Evolutionary conservation across 2,113 vertebrate species (phyloP).

Genomic region (Solenodon paradoxus): DNA sequence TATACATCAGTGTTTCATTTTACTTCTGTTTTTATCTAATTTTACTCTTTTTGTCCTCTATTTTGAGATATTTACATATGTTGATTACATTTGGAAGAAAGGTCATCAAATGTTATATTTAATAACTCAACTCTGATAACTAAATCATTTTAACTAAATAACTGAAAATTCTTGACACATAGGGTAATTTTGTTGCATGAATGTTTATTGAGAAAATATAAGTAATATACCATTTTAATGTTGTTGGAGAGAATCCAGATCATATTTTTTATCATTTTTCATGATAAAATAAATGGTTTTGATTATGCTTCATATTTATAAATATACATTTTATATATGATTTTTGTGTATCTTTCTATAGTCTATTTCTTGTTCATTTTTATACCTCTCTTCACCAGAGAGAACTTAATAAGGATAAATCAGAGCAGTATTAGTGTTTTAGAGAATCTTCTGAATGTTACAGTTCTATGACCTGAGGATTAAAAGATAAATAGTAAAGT

Average conservation of each 20-base stretch:
- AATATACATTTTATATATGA: not conserved
- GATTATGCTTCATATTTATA: not conserved
- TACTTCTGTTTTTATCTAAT: not conserved
- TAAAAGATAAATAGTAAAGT: constrained; percentile 77
- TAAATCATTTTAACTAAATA: not conserved
- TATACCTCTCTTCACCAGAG: not conserved
- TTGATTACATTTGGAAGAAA: not conserved
- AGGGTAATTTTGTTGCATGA: not conserved
- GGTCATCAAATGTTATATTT: not conserved
- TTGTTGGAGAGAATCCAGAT: not conserved
- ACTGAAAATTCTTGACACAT: not conserved
- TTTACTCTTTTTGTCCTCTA: not conserved
- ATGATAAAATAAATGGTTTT: not conserved
- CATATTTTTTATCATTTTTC: not conserved
- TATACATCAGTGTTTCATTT: too few species aligned
- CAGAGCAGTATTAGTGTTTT: constrained; percentile 11
- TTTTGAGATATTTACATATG: not conserved
- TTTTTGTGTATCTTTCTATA: not conserved
- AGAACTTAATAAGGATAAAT: not conserved
- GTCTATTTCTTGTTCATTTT: not conserved
- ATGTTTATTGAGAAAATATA: too few species aligned
- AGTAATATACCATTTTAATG: too few species aligned
- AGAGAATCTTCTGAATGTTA: constrained; percentile 71
- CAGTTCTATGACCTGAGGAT: constrained; percentile 72
- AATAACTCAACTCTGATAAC: too few species aligned